Percentiles rank a stretch among this genome's conserved stretches.
Conservation (phyloP, 2,797 vertebrate species). For the Gouania willdenowi region DNA sequence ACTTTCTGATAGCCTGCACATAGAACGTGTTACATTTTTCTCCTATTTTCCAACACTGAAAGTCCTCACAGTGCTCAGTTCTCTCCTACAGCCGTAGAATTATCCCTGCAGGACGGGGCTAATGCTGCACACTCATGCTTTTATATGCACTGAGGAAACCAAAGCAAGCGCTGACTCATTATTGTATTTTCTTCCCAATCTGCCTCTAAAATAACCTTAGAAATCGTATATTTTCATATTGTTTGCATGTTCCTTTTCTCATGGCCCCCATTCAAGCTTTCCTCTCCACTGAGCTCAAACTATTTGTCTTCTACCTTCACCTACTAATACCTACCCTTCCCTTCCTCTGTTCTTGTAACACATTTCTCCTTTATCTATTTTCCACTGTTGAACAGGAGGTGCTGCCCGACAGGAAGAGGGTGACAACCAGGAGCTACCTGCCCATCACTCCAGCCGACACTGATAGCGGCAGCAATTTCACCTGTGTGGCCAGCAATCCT, state of each 20-base stretch:
- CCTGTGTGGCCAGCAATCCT: constrained; percentile 85
- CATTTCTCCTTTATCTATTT: neutral
- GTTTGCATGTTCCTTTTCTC: constrained; percentile 14
- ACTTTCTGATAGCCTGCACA: constrained; percentile 13
- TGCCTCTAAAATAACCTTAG: neutral
- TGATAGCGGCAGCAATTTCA: constrained; percentile 85
- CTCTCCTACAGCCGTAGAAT: constrained; percentile 22
- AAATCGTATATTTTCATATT: neutral
- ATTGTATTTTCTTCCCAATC: neutral
- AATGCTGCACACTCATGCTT: constrained; percentile 7
- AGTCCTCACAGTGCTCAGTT: constrained; percentile 1
- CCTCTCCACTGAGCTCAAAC: no score
- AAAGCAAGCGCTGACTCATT: constrained; percentile 39
- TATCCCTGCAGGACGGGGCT: constrained; percentile 2
- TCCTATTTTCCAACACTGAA: no score
- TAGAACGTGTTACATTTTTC: no score
- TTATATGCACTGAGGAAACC: constrained; percentile 20
- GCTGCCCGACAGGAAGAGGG: constrained; percentile 85
- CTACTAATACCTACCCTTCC: no score
- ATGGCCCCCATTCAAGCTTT: no score
- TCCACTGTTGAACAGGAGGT: constrained; percentile 76
- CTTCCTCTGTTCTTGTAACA: neutral
- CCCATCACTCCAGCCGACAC: constrained; percentile 83
- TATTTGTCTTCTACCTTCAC: no score
- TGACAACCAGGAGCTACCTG: constrained; percentile 86